These are phyloP conservation scores for Calameuta filiformis DNA, from an alignment of 2,888 invertebrate genomes.

Conservation along the genomic window DNA sequence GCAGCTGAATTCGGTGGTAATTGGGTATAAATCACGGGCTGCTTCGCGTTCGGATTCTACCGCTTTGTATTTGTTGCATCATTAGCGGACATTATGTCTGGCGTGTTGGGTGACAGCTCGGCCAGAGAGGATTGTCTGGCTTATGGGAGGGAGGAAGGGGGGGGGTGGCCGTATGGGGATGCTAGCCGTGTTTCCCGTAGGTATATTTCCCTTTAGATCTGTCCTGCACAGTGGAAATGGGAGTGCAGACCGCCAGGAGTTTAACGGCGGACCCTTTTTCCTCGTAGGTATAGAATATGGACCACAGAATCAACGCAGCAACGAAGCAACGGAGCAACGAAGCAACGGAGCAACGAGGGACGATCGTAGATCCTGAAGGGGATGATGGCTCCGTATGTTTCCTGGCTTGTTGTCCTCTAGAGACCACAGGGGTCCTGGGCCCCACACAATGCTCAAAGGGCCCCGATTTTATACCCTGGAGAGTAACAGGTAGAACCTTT, in stretches of 20 bases:
- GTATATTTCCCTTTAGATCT: too few relatives aligned
- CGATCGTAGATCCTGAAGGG: slow-evolving; percentile 10
- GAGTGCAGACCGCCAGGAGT: too few relatives aligned
- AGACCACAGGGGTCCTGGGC: slow-evolving; percentile 42
- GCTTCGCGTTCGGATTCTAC: slow-evolving; percentile 15
- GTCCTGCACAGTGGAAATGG: too few relatives aligned
- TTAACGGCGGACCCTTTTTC: too few relatives aligned
- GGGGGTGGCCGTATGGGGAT: too few relatives aligned
- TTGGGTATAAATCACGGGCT: slow-evolving; percentile 46
- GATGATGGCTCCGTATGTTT: slow-evolving; percentile 40
- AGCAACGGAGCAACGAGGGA: too few relatives aligned
- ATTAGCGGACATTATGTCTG: slow-evolving; percentile 43
- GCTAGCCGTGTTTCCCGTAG: too few relatives aligned
- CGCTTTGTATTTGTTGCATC: slow-evolving; percentile 38
- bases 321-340: too few relatives aligned
- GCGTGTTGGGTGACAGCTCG: slow-evolving; percentile 31
- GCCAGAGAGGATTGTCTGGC: slow-evolving; percentile 10
- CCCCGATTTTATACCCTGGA: slow-evolving; percentile 34
- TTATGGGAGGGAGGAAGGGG: neutral
- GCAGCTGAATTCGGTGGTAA: slow-evolving; percentile 44
- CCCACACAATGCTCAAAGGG: slow-evolving; percentile 54
- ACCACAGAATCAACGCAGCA: too few relatives aligned
- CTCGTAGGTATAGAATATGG: too few relatives aligned
- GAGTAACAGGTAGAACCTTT: slow-evolving; percentile 17
- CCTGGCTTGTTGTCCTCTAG: slow-evolving; percentile 50